phyloP scores from a whole-genome alignment of 53 echinoderm and acorn worm genomes.

The Stichopus horrens region DNA sequence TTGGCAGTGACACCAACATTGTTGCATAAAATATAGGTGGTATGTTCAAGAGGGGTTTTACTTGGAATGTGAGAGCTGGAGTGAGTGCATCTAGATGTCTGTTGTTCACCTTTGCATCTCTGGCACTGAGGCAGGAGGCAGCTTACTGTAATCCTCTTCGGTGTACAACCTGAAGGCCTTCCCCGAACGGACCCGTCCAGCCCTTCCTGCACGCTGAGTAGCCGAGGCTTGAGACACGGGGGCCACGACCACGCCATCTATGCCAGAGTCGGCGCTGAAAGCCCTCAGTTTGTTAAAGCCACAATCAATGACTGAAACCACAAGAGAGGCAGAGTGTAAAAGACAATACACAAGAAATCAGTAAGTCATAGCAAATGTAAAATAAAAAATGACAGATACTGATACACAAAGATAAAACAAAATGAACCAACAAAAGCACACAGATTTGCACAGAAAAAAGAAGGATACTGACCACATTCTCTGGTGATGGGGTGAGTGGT shows the following conservation, averaged over 20 bases:
- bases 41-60: too few species aligned
- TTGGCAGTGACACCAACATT: not conserved
- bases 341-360: too few species aligned
- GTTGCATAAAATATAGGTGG: not conserved
- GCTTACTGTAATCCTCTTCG: slow-evolving; percentile 74
- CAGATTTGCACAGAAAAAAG: too few species aligned
- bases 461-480: too few species aligned
- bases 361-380: too few species aligned
- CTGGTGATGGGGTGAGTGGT: too few species aligned
- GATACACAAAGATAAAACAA: too few species aligned
- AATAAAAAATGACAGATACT: too few species aligned
- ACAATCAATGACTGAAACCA: slow-evolving; percentile 78
- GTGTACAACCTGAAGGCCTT: slow-evolving; percentile 92
- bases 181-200: slow-evolving; percentile 89
- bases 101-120: slow-evolving; percentile 95
- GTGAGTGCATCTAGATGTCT: not conserved
- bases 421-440: too few species aligned
- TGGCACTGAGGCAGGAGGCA: slow-evolving; percentile 81
- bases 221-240: slow-evolving; percentile 97
- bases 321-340: not conserved
- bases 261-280: slow-evolving; percentile 74
- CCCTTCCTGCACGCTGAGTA: slow-evolving; percentile 88
- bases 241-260: slow-evolving; percentile 79
- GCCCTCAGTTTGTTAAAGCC: slow-evolving; percentile 92
- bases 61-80: not conserved